phyloP scores from a whole-genome alignment of 2,888 invertebrate genomes.

The Acronicta leporina region DNA sequence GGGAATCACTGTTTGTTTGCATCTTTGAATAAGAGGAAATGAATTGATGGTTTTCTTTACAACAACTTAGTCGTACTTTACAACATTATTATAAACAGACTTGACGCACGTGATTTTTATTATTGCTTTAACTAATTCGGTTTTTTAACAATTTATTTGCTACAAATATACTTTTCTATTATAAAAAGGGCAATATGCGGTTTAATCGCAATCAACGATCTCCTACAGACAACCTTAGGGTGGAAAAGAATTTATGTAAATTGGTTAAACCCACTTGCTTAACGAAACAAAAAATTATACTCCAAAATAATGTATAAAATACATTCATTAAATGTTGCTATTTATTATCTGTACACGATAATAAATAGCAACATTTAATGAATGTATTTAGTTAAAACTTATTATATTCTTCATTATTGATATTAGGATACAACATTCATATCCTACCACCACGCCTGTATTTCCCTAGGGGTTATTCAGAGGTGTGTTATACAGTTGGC shows the following conservation, averaged over 20 bases:
- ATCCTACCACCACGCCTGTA: no score
- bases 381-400: no score
- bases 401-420: no score
- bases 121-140: no score
- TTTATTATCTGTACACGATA: no score
- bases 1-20: conserved; percentile 1
- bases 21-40: not conserved
- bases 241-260: conserved; percentile 4
- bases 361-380: not conserved
- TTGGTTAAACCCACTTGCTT: not conserved
- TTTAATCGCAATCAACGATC: not conserved
- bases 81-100: no score
- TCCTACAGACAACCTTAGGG: conserved; percentile 17
- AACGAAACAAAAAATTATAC: not conserved
- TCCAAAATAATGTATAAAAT: not conserved
- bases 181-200: not conserved
- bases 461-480: no score
- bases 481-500: no score
- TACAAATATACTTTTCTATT: not conserved
- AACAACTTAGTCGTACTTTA: not conserved
- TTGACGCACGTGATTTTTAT: not conserved
- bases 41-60: not conserved
- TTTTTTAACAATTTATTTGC: not conserved
- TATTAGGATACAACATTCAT: no score
- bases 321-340: not conserved